Percentiles rank a stretch among this genome's conserved stretches.
phyloP scores from a whole-genome alignment of 2,888 invertebrate genomes.

The Bombylius major region DNA sequence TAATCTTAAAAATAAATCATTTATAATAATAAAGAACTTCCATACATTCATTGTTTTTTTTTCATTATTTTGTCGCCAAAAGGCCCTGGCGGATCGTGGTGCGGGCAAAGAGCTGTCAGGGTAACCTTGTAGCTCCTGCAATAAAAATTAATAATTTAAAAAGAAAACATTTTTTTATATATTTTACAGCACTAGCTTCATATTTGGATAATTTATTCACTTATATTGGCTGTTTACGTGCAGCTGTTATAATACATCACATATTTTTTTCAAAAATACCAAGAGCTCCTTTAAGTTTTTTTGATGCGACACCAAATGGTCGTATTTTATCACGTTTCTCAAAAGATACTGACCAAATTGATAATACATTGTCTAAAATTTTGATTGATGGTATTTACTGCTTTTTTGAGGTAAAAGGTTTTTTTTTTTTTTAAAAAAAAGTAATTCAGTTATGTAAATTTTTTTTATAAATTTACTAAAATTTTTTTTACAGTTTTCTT shows the following conservation, averaged over 20 bases:
- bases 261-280: slow-evolving; percentile 39
- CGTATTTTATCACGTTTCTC: slow-evolving; percentile 45
- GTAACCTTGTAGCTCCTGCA: too few species aligned
- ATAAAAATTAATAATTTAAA: too few species aligned
- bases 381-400: slow-evolving; percentile 45
- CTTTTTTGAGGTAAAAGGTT: slow-evolving; percentile 42
- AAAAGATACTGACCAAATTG: slow-evolving; percentile 39
- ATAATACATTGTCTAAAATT: slow-evolving; percentile 35
- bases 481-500: too few species aligned
- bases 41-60: too few species aligned
- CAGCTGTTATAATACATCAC: slow-evolving; percentile 32
- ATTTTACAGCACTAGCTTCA: slow-evolving; percentile 47
- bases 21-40: too few species aligned
- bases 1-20: too few species aligned
- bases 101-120: too few species aligned
- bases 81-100: too few species aligned
- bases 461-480: too few species aligned
- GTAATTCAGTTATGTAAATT: too few species aligned
- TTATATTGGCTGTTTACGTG: slow-evolving; percentile 42
- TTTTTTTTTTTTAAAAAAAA: too few species aligned
- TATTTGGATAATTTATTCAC: slow-evolving; percentile 55
- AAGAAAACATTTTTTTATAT: too few species aligned
- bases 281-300: slow-evolving; percentile 43
- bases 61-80: not conserved
- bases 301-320: slow-evolving; percentile 50